These are phyloP conservation scores for Daubentonia madagascariensis DNA, from an alignment of 2,113 vertebrate species.

Conservation along the genomic window DNA sequence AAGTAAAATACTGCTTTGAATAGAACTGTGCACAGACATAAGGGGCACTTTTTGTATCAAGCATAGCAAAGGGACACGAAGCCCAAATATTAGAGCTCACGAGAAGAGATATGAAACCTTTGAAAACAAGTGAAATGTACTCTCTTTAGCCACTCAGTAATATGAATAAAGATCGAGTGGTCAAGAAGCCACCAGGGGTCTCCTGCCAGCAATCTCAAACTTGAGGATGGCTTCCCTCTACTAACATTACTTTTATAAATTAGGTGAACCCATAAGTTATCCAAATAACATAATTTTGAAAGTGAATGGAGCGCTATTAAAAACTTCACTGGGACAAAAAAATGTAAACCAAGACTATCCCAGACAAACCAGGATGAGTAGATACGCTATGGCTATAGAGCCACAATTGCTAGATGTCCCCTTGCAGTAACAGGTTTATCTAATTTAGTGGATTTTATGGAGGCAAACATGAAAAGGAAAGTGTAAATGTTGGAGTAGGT, in stretches of 20 bases:
- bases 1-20: background rate
- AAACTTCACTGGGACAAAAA: background rate
- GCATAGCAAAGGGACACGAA: background rate
- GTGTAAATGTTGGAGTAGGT: background rate
- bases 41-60: background rate
- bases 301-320: background rate
- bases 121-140: background rate
- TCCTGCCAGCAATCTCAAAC: too few species aligned
- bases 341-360: background rate
- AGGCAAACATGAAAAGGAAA: background rate
- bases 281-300: background rate
- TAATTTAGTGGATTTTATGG: background rate
- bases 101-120: background rate
- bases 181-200: too few species aligned
- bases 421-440: too few species aligned
- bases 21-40: background rate
- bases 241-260: background rate
- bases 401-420: background rate
- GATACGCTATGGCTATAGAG: too few species aligned
- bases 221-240: background rate
- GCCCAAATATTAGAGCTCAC: background rate
- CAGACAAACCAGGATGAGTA: background rate
- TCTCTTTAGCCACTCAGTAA: background rate
- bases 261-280: background rate
- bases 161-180: background rate